These are phyloP conservation scores for Mycogona germanica DNA, from an alignment of 2,888 invertebrate genomes.

Conservation along the genomic window DNA sequence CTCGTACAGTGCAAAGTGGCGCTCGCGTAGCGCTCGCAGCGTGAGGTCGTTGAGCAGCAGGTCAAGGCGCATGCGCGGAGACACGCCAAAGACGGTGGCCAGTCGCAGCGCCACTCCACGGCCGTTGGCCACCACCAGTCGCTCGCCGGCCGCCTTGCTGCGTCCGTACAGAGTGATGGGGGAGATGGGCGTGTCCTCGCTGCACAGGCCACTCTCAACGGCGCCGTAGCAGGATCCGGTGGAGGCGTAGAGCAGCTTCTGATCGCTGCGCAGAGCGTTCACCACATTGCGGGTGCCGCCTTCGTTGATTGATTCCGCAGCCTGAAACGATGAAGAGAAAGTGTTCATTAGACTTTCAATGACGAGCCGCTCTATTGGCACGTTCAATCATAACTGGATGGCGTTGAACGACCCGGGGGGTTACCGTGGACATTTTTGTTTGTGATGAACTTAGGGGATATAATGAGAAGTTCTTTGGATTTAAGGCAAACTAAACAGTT, in stretches of 20 bases:
- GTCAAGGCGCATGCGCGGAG: constrained; percentile 33
- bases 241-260: constrained; percentile 32
- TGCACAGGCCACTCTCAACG: constrained; percentile 30
- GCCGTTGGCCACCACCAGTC: constrained; percentile 26
- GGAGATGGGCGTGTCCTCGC: constrained; percentile 32
- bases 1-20: constrained; percentile 32
- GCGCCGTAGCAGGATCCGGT: constrained; percentile 36
- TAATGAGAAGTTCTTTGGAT: too few species aligned
- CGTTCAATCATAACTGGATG: too few species aligned
- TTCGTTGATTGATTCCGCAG: constrained; percentile 30
- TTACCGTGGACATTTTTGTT: too few species aligned
- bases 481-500: too few species aligned
- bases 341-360: too few species aligned
- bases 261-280: constrained; percentile 27
- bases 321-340: neutral
- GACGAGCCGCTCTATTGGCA: too few species aligned
- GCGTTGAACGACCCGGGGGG: too few species aligned
- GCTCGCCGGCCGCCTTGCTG: constrained; percentile 33
- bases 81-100: constrained; percentile 34
- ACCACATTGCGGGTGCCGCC: constrained; percentile 29
- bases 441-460: too few species aligned
- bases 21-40: constrained; percentile 28
- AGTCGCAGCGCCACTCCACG: constrained; percentile 33
- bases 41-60: constrained; percentile 34
- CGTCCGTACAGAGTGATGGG: constrained; percentile 33